Evolutionary conservation across 2,888 invertebrate genomes (phyloP).

Genomic region (Rhorus exstirpatorius): DNA sequence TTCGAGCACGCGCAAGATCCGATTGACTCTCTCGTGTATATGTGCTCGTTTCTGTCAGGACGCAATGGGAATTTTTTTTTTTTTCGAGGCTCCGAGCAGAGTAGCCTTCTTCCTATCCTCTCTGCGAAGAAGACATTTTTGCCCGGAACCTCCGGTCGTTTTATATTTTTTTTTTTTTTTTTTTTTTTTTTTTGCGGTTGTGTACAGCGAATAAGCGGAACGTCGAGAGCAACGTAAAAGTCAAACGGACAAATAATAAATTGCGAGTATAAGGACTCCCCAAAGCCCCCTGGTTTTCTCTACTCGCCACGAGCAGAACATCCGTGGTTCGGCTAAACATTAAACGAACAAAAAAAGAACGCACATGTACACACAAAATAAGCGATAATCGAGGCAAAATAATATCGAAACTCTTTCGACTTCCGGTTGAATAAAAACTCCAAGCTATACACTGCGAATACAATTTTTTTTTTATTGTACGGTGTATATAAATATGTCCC

Average conservation of each 20-base stretch:
- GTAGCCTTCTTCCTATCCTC: slow-evolving; percentile 62
- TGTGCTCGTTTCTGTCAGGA: slow-evolving; percentile 30
- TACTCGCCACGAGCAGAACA: slow-evolving; percentile 60
- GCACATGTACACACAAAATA: slow-evolving; percentile 38
- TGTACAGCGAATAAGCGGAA: slow-evolving; percentile 84
- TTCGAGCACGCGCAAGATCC: slow-evolving; percentile 38
- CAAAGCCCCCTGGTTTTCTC: slow-evolving; percentile 8
- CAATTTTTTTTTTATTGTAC: background rate
- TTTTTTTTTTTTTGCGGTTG: slow-evolving; percentile 78
- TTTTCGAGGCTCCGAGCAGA: slow-evolving; percentile 49
- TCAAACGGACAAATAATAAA: slow-evolving; percentile 59
- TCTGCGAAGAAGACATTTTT: slow-evolving; percentile 74
- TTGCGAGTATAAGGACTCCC: slow-evolving; percentile 32
- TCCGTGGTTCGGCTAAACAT: slow-evolving; percentile 38
- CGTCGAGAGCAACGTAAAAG: slow-evolving; percentile 76
- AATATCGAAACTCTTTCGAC: slow-evolving; percentile 40
- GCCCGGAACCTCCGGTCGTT: slow-evolving; percentile 81
- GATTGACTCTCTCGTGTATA: slow-evolving; percentile 39
- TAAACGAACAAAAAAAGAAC: slow-evolving; percentile 26
- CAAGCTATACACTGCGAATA: slow-evolving; percentile 38
- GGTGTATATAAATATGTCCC: too few relatives aligned
- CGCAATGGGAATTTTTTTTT: slow-evolving; percentile 16
- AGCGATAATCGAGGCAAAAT: slow-evolving; percentile 61
- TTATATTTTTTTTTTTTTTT: too few relatives aligned
- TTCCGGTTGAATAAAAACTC: slow-evolving; percentile 25